Conservation (phyloP, 2,113 vertebrate species). For the Dendropsophus ebraccatus region DNA sequence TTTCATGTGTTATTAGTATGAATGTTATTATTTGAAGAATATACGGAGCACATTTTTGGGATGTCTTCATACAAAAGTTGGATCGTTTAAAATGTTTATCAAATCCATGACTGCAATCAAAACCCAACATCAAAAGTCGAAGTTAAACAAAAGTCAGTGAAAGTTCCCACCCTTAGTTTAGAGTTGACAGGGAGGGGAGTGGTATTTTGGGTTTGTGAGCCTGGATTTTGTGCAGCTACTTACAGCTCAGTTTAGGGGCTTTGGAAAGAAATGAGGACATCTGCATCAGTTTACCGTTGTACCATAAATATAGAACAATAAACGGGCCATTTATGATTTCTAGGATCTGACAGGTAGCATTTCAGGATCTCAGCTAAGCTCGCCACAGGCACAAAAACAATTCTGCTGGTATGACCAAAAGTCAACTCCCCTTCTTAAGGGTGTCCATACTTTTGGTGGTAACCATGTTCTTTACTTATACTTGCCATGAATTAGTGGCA, state of each 20-base stretch:
- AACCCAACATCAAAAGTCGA: slow-evolving; percentile 30
- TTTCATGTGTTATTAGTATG: slow-evolving; percentile 40
- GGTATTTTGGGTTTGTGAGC: not conserved
- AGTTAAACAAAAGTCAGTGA: slow-evolving; percentile 38
- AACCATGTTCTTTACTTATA: too few species aligned
- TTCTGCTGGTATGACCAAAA: not conserved
- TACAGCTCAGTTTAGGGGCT: not conserved
- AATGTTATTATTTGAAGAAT: slow-evolving; percentile 33
- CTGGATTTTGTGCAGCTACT: slow-evolving; percentile 41
- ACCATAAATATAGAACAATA: slow-evolving; percentile 16
- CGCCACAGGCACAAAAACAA: not conserved
- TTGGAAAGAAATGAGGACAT: slow-evolving; percentile 30
- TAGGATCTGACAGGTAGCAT: slow-evolving; percentile 6
- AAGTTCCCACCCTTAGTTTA: slow-evolving; percentile 35
- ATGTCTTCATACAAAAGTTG: slow-evolving; percentile 40
- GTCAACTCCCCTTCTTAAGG: too few species aligned
- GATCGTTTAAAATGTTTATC: slow-evolving; percentile 48
- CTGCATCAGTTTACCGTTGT: slow-evolving; percentile 35
- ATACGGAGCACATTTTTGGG: slow-evolving; percentile 46
- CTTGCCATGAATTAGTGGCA: too few species aligned
- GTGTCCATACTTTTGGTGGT: too few species aligned
- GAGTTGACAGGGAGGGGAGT: slow-evolving; percentile 12
- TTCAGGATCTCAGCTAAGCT: not conserved
- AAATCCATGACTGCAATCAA: slow-evolving; percentile 30
- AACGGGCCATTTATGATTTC: slow-evolving; percentile 4